Conservation (phyloP, 2,888 invertebrate species). For the Chaitophorus viminalis region DNA sequence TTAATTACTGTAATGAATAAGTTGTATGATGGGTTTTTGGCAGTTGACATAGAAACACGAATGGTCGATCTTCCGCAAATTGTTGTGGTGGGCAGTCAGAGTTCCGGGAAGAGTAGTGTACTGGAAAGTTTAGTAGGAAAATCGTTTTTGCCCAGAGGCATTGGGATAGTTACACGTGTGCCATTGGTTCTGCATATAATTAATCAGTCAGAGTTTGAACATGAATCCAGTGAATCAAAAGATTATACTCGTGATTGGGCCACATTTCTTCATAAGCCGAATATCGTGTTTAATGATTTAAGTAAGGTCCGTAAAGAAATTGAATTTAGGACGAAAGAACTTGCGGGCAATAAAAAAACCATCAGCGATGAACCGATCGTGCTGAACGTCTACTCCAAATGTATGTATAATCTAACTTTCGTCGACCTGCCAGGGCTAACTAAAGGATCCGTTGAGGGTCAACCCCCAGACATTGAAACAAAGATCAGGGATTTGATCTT, state of each 20-base stretch:
- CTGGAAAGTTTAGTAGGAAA: conserved; percentile 97
- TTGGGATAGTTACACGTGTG: conserved; percentile 95
- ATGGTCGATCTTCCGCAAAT: conserved; percentile 98
- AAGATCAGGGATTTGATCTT: conserved; percentile 91
- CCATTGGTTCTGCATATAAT: conserved; percentile 94
- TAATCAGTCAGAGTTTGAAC: conserved; percentile 68
- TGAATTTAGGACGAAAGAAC: conserved; percentile 90
- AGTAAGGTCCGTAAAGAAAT: conserved; percentile 91
- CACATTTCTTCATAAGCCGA: conserved; percentile 16
- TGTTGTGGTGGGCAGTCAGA: conserved; percentile 98
- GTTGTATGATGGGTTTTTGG: conserved; percentile 99
- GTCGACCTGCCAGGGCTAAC: conserved; percentile 83
- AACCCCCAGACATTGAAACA: conserved; percentile 95
- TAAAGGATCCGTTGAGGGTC: conserved; percentile 92
- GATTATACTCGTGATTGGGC: not conserved
- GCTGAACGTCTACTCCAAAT: conserved; percentile 91
- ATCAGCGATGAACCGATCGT: conserved; percentile 95
- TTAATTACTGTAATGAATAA: conserved; percentile 99
- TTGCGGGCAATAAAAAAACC: conserved; percentile 95
- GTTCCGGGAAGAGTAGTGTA: conserved; percentile 99
- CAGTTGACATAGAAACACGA: conserved; percentile 83
- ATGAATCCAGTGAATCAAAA: fast-evolving
- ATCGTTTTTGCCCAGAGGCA: conserved; percentile 96
- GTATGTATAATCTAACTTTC: conserved; percentile 91
- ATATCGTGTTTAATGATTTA: conserved; percentile 74